Base-by-base conservation (phyloP, 2,113 vertebrate genomes). In the Morone saxatilis region DNA sequence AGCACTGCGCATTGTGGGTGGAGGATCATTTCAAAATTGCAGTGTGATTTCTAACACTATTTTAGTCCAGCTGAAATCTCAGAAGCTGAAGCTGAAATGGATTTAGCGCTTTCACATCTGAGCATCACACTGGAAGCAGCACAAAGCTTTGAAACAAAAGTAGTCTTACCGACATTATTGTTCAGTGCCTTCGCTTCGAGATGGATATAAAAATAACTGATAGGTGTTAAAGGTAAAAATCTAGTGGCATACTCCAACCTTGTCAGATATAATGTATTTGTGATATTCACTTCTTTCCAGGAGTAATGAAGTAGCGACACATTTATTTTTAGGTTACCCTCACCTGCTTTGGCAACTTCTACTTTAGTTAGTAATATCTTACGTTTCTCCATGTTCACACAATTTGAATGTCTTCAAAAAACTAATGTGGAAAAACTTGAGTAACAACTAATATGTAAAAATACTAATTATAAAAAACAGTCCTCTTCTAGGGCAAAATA, bases 291-390 rank as follows among this genome's bases (percentile, higher is more conserved):
- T 50, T 69, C 65, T 71, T 81, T 81, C 40, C 47, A 65, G 45
- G 51, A 56, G 48, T 66, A 38, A 81, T 60, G 43, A 88, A 59
- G 74, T 7, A 53, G 69, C 4, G 13, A 61, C 59, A 77, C 12
- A 3, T 66, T 81, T 88, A 89, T 88, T 89, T 89, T 73, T 87
- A 78, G 74, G 36, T 54, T 68, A 14, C 47, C 48, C 31, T 40
- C 56, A 11, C 4, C 41, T 60, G 73, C 81, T 80, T 71, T 77
- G 67, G 72, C 76, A 57, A 48, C 66, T 60, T 82, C 61, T 56
- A 71, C 61, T 70, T 82, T 54, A 80, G 75, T 84, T 57, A 65
- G 17, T 65, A 14, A 41, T 25, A 51, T 75, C 25, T 47, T 67
- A 17, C 40, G 63, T 76, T 51, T 75, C 41, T 5, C 13, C 31